Base-by-base conservation (phyloP, 2,888 invertebrate species). In the Microchrysa polita region DNA sequence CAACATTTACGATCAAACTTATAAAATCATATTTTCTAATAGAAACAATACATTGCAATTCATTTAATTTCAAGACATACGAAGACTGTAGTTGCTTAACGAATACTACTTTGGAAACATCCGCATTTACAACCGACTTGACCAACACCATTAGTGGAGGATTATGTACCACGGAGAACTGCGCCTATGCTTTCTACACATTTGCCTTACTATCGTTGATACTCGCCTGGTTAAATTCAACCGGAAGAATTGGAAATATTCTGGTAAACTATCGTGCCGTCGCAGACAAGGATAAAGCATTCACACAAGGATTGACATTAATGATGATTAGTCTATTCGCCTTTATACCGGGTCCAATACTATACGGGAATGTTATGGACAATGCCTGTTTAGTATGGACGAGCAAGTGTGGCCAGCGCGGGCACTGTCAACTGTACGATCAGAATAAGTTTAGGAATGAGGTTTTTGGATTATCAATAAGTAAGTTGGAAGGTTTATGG, bases 361-460 rank as follows among this genome's bases (percentile, higher is more conserved):
- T 92, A 57, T 85, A 82, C 74, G 92, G 92, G 0, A 87, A 88
- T n/a, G 87, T 92, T 63, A 90, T 86, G 79, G 91, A 92, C 81
- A 87, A 88, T 14, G 88, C 91, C 0, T 92, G 92, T 76, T 79
- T 90, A 42, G 86, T 90, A 22, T 92, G 91, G 92, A 89, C 90
- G 40, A 84, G 88, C 67, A 87, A 88, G 7, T 91, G 91, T 78
- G 88, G 87, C 1, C 83, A 84, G 20, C 86, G 82, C 44, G 90
- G 91, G 12, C 90, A 91, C 78, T 92, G 92, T 77, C 90, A 90
- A 86, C 81, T 90, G 22, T 91, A 92, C 79, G 88, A 91, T 80
- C 88, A 88, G 77, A 83, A 86, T 20, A 84, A 85, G 44, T 89
- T 91, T 79, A 85, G 90, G 23, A 85, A 86, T 78, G 85, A 86